Conservation (phyloP, 2,888 invertebrate species). For the Callyntrura guangdongensis region DNA sequence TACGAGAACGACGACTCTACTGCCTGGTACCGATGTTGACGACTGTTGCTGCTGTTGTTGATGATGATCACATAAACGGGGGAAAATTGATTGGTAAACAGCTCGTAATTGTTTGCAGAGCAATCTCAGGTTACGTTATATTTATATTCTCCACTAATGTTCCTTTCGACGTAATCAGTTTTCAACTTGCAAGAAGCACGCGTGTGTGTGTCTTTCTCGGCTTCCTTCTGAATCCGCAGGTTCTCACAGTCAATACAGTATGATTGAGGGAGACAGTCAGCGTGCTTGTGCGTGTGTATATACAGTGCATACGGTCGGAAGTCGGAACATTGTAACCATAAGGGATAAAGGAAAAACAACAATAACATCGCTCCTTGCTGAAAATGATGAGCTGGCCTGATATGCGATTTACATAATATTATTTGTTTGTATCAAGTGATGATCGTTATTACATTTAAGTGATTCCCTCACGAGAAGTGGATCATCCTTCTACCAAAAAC, state of each 20-base stretch:
- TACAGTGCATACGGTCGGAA: too few species aligned
- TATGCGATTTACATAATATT: constrained; percentile 67
- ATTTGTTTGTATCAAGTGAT: constrained; percentile 68
- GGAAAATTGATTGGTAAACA: constrained; percentile 78
- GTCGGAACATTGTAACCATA: neutral
- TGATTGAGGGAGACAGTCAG: neutral
- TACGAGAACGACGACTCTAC: neutral
- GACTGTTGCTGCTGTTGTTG: constrained; percentile 1
- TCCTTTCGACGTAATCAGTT: constrained; percentile 25
- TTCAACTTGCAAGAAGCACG: neutral
- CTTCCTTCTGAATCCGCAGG: neutral
- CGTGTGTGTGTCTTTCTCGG: neutral
- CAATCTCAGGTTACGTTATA: constrained; percentile 73
- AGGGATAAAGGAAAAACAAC: neutral
- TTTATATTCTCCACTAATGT: constrained; percentile 27
- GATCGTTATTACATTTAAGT: constrained; percentile 12
- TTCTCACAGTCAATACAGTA: neutral
- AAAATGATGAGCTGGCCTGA: constrained; percentile 58
- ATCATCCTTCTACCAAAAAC: constrained; percentile 33
- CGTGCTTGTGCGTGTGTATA: too few species aligned
- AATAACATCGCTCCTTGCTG: constrained; percentile 34
- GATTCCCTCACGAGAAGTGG: neutral
- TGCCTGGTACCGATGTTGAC: neutral
- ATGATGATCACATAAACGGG: constrained; percentile 58
- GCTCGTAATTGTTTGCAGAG: constrained; percentile 79